These are phyloP conservation scores for Pseudomugil tenellus DNA, from an alignment of 2,797 vertebrate genomes.

Conservation along the genomic window DNA sequence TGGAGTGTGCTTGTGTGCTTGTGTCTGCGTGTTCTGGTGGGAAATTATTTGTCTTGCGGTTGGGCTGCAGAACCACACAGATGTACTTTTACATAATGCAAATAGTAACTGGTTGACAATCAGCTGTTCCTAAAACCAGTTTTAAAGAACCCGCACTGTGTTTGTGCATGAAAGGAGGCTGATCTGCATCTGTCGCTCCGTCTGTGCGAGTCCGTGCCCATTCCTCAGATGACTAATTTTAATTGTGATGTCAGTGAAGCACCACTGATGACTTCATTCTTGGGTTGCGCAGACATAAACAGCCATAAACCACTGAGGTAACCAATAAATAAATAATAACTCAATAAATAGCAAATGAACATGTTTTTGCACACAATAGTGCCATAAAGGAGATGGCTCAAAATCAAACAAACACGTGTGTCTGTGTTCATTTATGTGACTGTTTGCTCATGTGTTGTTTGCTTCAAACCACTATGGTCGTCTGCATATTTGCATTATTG, in stretches of 20 bases:
- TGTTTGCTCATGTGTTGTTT: constrained; percentile 44
- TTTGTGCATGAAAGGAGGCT: constrained; percentile 11
- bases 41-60: constrained; percentile 39
- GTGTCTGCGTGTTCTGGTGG: constrained; percentile 20
- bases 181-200: constrained; percentile 13
- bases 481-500: constrained; percentile 69
- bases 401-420: constrained; percentile 34
- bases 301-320: constrained; percentile 44
- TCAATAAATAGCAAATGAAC: constrained; percentile 47
- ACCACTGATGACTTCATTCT: constrained; percentile 44
- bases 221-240: constrained; percentile 26
- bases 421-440: constrained; percentile 18
- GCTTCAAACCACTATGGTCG: constrained; percentile 42
- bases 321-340: constrained; percentile 10
- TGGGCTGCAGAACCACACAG: constrained; percentile 19
- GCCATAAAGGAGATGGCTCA: constrained; percentile 23
- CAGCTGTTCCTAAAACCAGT: constrained; percentile 8
- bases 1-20: constrained; percentile 35
- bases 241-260: constrained; percentile 37
- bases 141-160: background rate
- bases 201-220: constrained; percentile 6
- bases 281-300: constrained; percentile 17
- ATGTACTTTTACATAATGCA: background rate
- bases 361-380: constrained; percentile 38
- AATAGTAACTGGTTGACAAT: background rate